phyloP scores from a whole-genome alignment of 2,797 vertebrate species.

The Rhadinocentrus ornatus region DNA sequence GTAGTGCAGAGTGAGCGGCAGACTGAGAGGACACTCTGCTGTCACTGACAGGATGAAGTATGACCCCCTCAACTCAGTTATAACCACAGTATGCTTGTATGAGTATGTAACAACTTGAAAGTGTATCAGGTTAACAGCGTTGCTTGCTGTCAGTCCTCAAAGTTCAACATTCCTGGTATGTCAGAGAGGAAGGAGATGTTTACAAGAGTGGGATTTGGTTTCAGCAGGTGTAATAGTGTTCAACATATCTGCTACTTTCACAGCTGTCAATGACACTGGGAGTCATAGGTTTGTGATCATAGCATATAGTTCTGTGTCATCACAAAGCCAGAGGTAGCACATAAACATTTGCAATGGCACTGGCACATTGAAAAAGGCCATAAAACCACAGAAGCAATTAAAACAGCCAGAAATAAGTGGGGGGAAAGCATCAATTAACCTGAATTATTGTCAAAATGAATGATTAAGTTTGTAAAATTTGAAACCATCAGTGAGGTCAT shows the following conservation, averaged over 20 bases:
- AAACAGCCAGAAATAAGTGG: background rate
- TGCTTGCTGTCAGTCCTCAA: constrained; percentile 30
- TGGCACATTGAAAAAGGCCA: background rate
- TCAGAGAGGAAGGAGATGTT: constrained; percentile 39
- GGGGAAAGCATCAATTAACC: too few relatives aligned
- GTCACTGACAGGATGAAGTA: constrained; percentile 53
- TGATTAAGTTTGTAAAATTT: too few relatives aligned
- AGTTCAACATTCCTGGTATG: constrained; percentile 46
- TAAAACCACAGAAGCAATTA: background rate
- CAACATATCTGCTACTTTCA: constrained; percentile 13
- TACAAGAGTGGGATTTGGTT: constrained; percentile 2
- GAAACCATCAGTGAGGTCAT: background rate
- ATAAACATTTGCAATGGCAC: background rate
- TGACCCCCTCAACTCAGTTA: constrained; percentile 13
- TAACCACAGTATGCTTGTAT: constrained; percentile 21
- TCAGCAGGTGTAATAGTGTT: constrained; percentile 29
- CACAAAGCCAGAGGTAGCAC: background rate
- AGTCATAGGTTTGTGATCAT: constrained; percentile 23
- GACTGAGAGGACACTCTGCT: constrained; percentile 41
- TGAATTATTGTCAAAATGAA: too few relatives aligned
- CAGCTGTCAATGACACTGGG: constrained; percentile 20
- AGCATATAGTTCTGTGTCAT: constrained; percentile 2
- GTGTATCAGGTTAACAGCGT: constrained; percentile 49
- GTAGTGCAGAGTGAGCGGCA: constrained; percentile 22
- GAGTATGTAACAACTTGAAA: constrained; percentile 30